phyloP scores from a whole-genome alignment of 2,888 invertebrate species.

The Micoletzkya japonica region DNA sequence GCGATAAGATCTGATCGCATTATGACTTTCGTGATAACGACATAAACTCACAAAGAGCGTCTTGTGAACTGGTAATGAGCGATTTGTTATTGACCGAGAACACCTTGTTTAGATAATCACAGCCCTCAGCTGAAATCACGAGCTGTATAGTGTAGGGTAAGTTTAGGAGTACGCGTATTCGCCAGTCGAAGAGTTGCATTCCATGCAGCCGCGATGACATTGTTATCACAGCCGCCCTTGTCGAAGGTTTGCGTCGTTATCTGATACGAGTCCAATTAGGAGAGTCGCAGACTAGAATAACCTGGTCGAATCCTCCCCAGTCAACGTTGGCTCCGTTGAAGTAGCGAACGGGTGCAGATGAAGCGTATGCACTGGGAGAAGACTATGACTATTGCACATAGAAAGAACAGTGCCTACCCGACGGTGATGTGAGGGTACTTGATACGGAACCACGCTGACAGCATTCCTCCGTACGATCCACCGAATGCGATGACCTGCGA shows the following conservation, averaged over 20 bases:
- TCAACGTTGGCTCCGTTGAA: conserved; percentile 43
- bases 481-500: conserved; percentile 82
- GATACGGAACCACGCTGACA: conserved; percentile 90
- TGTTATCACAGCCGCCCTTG: conserved; percentile 66
- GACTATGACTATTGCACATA: conserved; percentile 1
- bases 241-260: conserved; percentile 81
- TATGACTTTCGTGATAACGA: background rate
- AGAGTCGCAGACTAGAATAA: too few relatives aligned
- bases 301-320: conserved; percentile 69
- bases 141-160: too few relatives aligned
- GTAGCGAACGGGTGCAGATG: conserved; percentile 79
- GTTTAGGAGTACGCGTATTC: too few relatives aligned
- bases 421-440: conserved; percentile 87
- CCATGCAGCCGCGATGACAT: conserved; percentile 81
- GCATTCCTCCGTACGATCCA: conserved; percentile 96
- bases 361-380: conserved; percentile 82
- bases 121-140: conserved; percentile 71
- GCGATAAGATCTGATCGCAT: conserved; percentile 72
- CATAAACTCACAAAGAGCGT: conserved; percentile 4
- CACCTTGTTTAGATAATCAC: conserved; percentile 73
- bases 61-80: conserved; percentile 60
- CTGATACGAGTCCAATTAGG: conserved; percentile 30
- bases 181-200: conserved; percentile 70
- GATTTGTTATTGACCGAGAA: conserved; percentile 77
- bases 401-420: conserved; percentile 69